phyloP scores from a whole-genome alignment of 2,113 vertebrate genomes.

The Marmota flaviventris region DNA sequence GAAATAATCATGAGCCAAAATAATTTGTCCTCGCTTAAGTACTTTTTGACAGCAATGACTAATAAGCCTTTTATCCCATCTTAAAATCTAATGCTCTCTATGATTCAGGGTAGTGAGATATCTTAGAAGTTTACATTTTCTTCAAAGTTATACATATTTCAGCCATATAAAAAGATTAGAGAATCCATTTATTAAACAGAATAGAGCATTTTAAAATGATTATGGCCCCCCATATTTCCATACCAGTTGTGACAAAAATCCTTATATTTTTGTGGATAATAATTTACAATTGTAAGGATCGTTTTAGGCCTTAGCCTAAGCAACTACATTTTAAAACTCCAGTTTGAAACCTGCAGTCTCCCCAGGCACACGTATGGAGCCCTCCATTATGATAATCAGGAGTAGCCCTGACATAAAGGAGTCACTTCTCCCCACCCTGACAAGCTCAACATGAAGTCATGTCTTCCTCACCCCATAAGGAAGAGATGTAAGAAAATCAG shows the following conservation, averaged over 20 bases:
- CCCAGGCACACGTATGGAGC: too few relatives aligned
- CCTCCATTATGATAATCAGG: too few relatives aligned
- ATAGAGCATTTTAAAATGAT: not conserved
- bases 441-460: too few relatives aligned
- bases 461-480: too few relatives aligned
- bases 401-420: too few relatives aligned
- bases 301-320: too few relatives aligned
- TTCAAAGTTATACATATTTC: not conserved
- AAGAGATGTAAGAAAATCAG: too few relatives aligned
- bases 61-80: not conserved
- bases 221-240: not conserved
- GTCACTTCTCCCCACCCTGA: too few relatives aligned
- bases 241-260: not conserved
- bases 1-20: not conserved
- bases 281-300: not conserved
- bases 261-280: not conserved
- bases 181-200: not conserved
- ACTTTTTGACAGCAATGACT: not conserved
- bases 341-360: too few relatives aligned
- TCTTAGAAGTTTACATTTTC: not conserved
- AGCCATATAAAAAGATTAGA: not conserved
- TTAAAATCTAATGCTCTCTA: not conserved
- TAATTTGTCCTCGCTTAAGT: not conserved
- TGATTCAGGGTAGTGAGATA: not conserved
- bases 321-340: too few relatives aligned